Conservation (phyloP, 2,797 vertebrate species). For the Poeciliopsis gracilis region DNA sequence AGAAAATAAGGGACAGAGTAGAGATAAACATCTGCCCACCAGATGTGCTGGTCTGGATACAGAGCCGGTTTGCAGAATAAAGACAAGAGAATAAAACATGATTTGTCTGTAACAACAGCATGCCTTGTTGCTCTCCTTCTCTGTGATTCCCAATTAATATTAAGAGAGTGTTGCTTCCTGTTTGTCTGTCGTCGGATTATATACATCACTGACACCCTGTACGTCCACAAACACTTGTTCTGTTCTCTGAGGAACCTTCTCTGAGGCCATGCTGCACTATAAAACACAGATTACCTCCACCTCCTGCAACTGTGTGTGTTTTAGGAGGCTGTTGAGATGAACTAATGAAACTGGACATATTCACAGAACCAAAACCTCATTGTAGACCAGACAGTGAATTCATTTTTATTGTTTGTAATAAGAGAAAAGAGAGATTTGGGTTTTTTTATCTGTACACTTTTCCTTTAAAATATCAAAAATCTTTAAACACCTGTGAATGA, state of each 20-base stretch:
- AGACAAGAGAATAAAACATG: constrained; percentile 49
- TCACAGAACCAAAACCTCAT: constrained; percentile 23
- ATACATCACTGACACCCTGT: constrained; percentile 32
- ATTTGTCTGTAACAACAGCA: constrained; percentile 58
- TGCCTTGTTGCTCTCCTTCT: constrained; percentile 43
- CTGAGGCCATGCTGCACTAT: constrained; percentile 18
- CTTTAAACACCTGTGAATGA: not conserved
- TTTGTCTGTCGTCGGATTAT: constrained; percentile 45
- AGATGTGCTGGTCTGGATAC: constrained; percentile 69
- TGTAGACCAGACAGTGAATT: not conserved
- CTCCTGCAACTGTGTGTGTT: constrained; percentile 31
- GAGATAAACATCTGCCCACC: constrained; percentile 76
- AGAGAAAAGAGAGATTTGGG: not conserved
- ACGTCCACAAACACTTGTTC: constrained; percentile 18
- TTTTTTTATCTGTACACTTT: not conserved
- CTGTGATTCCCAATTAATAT: constrained; percentile 18
- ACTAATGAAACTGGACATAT: constrained; percentile 27
- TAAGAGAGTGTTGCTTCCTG: constrained; percentile 14
- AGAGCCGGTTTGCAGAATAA: constrained; percentile 60
- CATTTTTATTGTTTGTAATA: not conserved
- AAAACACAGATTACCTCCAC: constrained; percentile 57
- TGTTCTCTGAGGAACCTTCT: constrained; percentile 1
- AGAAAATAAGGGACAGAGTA: constrained; percentile 50
- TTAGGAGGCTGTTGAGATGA: constrained; percentile 32
- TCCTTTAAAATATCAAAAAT: not conserved